Evolutionary conservation across 2,113 vertebrate species (phyloP).

Genomic region (Salvelinus namaycush): DNA sequence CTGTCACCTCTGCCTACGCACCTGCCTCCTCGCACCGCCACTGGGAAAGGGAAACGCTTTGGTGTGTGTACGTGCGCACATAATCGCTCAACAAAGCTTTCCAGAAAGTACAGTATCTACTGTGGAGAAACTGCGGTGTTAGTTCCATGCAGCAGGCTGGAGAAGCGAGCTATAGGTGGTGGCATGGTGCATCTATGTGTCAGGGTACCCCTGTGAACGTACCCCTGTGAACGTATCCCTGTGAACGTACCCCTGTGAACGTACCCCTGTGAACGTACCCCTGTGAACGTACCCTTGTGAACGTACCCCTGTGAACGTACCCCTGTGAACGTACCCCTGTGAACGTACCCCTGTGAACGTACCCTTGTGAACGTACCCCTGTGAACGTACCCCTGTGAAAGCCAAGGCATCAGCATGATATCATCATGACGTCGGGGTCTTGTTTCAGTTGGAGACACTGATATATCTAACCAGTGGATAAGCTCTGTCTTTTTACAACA

Average conservation of each 20-base stretch:
- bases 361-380: too few relatives aligned
- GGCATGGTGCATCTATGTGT: neutral
- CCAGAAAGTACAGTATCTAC: constrained; percentile 39
- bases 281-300: neutral
- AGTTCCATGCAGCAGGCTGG: constrained; percentile 42
- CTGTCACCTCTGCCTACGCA: constrained; percentile 60
- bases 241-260: neutral
- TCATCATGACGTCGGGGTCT: neutral
- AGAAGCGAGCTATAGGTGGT: neutral
- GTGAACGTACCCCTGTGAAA: neutral
- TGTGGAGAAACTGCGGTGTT: constrained; percentile 31
- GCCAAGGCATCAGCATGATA: neutral
- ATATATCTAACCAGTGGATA: too few relatives aligned
- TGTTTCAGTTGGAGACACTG: too few relatives aligned
- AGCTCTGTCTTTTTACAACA: constrained; percentile 36
- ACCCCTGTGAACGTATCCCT: neutral
- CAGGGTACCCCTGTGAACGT: neutral
- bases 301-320: neutral
- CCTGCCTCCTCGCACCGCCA: constrained; percentile 12
- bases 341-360: too few relatives aligned
- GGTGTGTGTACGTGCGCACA: constrained; percentile 57
- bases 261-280: neutral
- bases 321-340: neutral
- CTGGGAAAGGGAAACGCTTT: constrained; percentile 39
- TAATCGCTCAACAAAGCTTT: constrained; percentile 35